These are phyloP conservation scores for Macrostomum lignano DNA, from an alignment of 1,140 invertebrate genomes.

Conservation along the genomic window DNA sequence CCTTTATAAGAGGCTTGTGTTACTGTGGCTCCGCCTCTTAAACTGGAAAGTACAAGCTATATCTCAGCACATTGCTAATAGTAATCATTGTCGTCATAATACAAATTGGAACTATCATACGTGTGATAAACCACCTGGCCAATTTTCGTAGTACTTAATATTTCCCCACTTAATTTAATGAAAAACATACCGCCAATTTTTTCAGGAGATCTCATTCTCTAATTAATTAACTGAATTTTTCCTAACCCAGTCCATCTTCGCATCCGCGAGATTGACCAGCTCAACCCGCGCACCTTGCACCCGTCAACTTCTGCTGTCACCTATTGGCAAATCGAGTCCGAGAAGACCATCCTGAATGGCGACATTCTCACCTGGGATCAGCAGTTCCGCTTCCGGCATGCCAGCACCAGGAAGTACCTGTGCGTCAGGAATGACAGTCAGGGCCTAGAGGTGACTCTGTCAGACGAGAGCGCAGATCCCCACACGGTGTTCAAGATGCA, in stretches of 20 bases:
- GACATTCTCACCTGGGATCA: slow-evolving; percentile 9
- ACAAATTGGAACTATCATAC: no score
- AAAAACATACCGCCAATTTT: no score
- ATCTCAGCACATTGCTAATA: not conserved
- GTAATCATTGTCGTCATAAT: no score
- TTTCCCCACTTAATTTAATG: no score
- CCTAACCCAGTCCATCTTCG: slow-evolving; percentile 8
- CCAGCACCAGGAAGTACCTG: slow-evolving; percentile 9
- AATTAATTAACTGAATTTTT: not conserved
- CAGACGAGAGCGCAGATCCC: slow-evolving; percentile 8
- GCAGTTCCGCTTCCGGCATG: slow-evolving; percentile 8
- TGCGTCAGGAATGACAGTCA: slow-evolving; percentile 13
- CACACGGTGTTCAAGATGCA: slow-evolving; percentile 10
- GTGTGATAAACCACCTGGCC: no score
- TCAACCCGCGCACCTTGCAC: slow-evolving; percentile 8
- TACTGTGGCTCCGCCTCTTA: no score
- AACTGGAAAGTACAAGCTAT: no score
- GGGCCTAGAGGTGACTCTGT: slow-evolving; percentile 15
- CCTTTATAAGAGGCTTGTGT: no score
- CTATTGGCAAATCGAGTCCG: slow-evolving; percentile 9
- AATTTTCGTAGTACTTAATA: no score
- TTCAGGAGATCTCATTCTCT: not conserved
- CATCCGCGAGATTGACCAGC: slow-evolving; percentile 8
- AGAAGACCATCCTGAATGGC: slow-evolving; percentile 7
- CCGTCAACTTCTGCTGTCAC: slow-evolving; percentile 9